A percentile compares a stretch with the other conserved stretches of the same genome.
Conservation (phyloP, 2,113 vertebrate genomes). For the Oenanthe melanoleuca region DNA sequence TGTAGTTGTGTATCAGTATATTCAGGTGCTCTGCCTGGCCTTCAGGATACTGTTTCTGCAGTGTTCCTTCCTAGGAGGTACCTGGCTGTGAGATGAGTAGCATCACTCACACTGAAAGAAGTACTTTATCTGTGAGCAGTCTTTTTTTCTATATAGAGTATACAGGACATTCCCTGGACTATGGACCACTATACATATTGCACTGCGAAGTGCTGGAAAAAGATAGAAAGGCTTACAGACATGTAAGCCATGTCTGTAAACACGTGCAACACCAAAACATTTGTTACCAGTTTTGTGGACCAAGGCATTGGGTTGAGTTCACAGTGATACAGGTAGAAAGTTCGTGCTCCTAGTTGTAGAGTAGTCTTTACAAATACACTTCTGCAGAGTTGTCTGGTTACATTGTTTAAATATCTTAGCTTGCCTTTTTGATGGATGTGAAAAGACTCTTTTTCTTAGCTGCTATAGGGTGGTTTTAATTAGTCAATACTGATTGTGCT, state of each 20-base stretch:
- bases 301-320: neutral
- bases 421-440: neutral
- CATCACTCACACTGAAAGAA: neutral
- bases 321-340: neutral
- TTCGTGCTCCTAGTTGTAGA: neutral
- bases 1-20: neutral
- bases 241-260: neutral
- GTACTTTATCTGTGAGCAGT: neutral
- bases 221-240: too few species aligned
- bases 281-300: neutral
- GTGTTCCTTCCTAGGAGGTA: neutral
- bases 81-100: neutral
- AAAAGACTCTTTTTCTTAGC: neutral
- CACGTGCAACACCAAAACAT: neutral
- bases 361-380: neutral
- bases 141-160: neutral
- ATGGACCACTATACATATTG: neutral
- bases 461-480: neutral
- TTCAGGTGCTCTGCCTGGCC: neutral
- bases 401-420: neutral
- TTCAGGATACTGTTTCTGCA: neutral
- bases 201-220: neutral
- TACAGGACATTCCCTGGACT: neutral
- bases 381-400: neutral
- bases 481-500: neutral